phyloP scores from a whole-genome alignment of 2,888 invertebrate genomes.

The Plagodis pulveraria region DNA sequence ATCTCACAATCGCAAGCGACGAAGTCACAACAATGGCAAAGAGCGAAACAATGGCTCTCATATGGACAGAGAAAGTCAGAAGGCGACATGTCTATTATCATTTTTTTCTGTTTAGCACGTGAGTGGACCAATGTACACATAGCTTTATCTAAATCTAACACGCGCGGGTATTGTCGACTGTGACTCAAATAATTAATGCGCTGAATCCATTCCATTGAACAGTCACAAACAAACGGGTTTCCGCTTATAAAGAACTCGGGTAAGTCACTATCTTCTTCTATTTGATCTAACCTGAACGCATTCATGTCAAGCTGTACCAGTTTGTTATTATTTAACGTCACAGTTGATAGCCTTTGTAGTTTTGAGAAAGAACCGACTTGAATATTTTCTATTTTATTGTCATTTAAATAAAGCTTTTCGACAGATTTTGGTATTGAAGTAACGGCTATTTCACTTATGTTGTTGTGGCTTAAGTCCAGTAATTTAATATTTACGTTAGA shows the following conservation, averaged over 20 bases:
- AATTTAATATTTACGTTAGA: conserved; percentile 87
- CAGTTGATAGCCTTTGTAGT: conserved; percentile 88
- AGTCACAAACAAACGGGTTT: conserved; percentile 94
- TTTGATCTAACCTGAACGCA: conserved; percentile 88
- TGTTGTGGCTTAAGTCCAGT: conserved; percentile 90
- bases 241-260: conserved; percentile 92
- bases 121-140: conserved; percentile 90
- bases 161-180: conserved; percentile 90
- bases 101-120: conserved; percentile 88
- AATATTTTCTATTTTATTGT: conserved; percentile 89
- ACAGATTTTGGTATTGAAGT: conserved; percentile 89
- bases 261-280: conserved; percentile 88
- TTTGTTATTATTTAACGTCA: conserved; percentile 90
- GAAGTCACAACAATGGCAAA: conserved; percentile 95
- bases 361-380: conserved; percentile 89
- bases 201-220: conserved; percentile 94
- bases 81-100: conserved; percentile 88
- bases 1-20: conserved; percentile 96
- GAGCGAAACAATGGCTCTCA: conserved; percentile 93
- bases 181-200: conserved; percentile 91
- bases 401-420: conserved; percentile 89
- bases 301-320: conserved; percentile 89
- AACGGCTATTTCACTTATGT: conserved; percentile 87
- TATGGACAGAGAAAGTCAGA: conserved; percentile 93
- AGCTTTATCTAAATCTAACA: conserved; percentile 91